Conservation (phyloP, 2,888 invertebrate genomes). For the Chymomyza amoena region DNA sequence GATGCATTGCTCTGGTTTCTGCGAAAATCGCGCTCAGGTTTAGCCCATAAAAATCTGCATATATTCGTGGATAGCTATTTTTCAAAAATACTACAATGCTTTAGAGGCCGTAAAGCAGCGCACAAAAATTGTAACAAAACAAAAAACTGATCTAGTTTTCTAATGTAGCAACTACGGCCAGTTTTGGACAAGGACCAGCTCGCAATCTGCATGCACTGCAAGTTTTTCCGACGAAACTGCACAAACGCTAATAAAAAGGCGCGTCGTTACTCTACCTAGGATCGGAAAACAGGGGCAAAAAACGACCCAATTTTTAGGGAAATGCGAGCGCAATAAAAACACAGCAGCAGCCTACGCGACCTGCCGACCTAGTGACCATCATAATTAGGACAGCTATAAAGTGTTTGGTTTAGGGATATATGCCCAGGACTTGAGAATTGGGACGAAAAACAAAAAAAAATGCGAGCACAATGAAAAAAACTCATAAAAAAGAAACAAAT, state of each 20-base stretch:
- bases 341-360: constrained; percentile 15
- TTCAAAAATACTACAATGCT: constrained; percentile 37
- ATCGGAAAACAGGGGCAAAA: constrained; percentile 35
- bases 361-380: constrained; percentile 42
- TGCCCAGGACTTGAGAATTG: not conserved
- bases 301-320: constrained; percentile 74
- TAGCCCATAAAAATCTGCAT: constrained; percentile 72
- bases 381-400: constrained; percentile 69
- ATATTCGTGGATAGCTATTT: constrained; percentile 23
- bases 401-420: constrained; percentile 32
- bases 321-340: constrained; percentile 61
- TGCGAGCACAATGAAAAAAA: constrained; percentile 53
- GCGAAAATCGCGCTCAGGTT: constrained; percentile 43
- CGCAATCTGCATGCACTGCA: constrained; percentile 5
- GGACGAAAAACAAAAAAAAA: constrained; percentile 18
- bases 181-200: constrained; percentile 50
- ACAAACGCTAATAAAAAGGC: constrained; percentile 64
- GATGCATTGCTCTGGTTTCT: constrained; percentile 30
- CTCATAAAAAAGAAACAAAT: constrained; percentile 72
- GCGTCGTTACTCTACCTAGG: constrained; percentile 45
- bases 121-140: constrained; percentile 53
- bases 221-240: constrained; percentile 56
- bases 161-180: constrained; percentile 48
- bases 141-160: constrained; percentile 72
- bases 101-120: constrained; percentile 31